Evolutionary conservation across 2,888 invertebrate species (phyloP), one percentile per base, ranked within the genome.

Genomic region (Amphipoea oculea): DNA sequence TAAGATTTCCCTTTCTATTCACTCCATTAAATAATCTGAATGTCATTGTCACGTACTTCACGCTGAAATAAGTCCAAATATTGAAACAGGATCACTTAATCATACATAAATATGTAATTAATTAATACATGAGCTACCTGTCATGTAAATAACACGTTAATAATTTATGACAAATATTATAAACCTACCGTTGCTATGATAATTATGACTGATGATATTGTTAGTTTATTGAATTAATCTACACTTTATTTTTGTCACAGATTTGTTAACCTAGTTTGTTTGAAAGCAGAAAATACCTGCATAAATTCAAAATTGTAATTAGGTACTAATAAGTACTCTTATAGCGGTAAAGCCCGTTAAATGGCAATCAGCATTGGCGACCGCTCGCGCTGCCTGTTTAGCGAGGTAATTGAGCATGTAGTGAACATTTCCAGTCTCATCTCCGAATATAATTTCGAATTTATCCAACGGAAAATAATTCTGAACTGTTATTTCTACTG

Each of bases 321-420:
- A n/a, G n/a, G n/a, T n/a, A 66, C 54, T 63, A 36, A 73, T 54
- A 73, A 76, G 45, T 54, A 68, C 60, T 40, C 14, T 63, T 62
- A 54, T 67, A 77, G 73, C 78, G 78, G 84, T 81, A 82, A 86
- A 82, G 78, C 77, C 82, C 75, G 75, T 82, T 87, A 76, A 84
- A 83, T 72, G 67, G 72, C 73, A 70, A 82, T 85, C 75, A 80
- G 74, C 83, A 86, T 87, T 86, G 79, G 85, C 86, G 87, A 86
- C 84, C 83, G 82, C 83, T 88, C 62, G 65, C 73, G 60, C 73
- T 68, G 85, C 76, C 86, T 88, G 87, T 89, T 91, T 91, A 90
- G 86, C 84, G 86, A 86, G 88, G 89, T 92, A 93, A 93, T 91
- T 92, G 91, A 91, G 91, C 92, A 87, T 92, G 89, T 90, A 89